Conservation (phyloP, 2,888 invertebrate genomes). For the Alloplasta piceator region DNA sequence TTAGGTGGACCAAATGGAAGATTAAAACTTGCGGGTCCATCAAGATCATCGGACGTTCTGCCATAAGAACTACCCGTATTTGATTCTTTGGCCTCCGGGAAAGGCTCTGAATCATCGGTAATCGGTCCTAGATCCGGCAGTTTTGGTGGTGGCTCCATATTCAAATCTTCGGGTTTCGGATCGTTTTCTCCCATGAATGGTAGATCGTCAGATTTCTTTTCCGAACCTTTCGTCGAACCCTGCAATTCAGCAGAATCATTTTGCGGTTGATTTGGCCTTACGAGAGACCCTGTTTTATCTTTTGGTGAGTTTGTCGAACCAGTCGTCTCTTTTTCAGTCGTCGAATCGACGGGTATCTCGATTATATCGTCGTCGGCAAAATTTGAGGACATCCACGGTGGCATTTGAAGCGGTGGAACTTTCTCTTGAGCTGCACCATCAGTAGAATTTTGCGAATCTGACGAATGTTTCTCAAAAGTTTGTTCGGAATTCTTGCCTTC, state of each 20-base stretch:
- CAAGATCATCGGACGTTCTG: conserved; percentile 13
- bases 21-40: conserved; percentile 56
- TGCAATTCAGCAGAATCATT: conserved; percentile 22
- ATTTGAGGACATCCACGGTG: conserved; percentile 70
- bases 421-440: conserved; percentile 23
- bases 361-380: conserved; percentile 56
- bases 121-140: conserved; percentile 78
- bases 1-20: conserved; percentile 57
- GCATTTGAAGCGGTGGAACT: conserved; percentile 70
- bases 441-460: conserved; percentile 8
- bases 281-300: conserved; percentile 29
- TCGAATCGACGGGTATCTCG: conserved; percentile 39
- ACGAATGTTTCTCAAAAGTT: conserved; percentile 18
- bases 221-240: background rate
- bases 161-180: conserved; percentile 79
- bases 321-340: conserved; percentile 3
- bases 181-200: conserved; percentile 81
- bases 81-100: conserved; percentile 16
- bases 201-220: conserved; percentile 73
- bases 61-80: conserved; percentile 26
- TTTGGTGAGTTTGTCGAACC: background rate
- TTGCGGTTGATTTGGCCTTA: background rate
- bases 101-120: conserved; percentile 31
- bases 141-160: conserved; percentile 80
- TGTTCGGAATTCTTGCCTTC: conserved; percentile 42